These are phyloP conservation scores for Lepisosteus oculatus DNA, from an alignment of 2,113 vertebrate genomes.

Conservation along the genomic window DNA sequence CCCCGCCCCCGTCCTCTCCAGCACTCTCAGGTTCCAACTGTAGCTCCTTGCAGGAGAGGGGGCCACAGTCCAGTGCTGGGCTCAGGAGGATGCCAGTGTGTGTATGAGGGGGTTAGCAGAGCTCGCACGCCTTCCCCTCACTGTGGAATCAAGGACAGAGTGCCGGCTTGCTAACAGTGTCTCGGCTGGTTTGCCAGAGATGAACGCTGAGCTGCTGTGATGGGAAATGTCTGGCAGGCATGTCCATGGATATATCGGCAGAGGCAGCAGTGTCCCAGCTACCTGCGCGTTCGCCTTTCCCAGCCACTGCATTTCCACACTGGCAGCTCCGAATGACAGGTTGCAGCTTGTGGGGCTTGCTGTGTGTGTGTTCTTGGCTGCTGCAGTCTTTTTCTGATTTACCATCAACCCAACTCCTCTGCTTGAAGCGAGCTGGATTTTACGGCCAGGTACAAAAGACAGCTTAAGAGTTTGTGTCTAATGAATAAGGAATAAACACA, in stretches of 20 bases:
- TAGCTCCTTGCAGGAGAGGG: not conserved
- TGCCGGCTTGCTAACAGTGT: too few relatives aligned
- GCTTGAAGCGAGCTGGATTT: too few relatives aligned
- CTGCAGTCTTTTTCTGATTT: too few relatives aligned
- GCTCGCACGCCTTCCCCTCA: too few relatives aligned
- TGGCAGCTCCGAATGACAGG: not conserved
- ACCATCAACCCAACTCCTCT: too few relatives aligned
- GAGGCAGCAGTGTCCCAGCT: constrained; percentile 22
- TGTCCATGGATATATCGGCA: constrained; percentile 17
- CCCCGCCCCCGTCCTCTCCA: constrained; percentile 31
- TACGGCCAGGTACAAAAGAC: too few relatives aligned
- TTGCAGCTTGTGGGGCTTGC: not conserved
- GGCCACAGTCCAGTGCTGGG: too few relatives aligned
- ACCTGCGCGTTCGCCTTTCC: constrained; percentile 9
- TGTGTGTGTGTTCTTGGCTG: not conserved
- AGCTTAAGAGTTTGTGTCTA: too few relatives aligned
- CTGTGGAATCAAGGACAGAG: too few relatives aligned
- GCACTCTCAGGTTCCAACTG: not conserved
- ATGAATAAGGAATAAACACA: too few relatives aligned
- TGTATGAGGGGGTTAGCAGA: not conserved
- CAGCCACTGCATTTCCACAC: not conserved
- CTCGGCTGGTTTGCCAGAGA: constrained; percentile 1
- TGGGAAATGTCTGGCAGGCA: constrained; percentile 21
- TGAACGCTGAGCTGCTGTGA: constrained; percentile 24
- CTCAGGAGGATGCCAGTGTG: too few relatives aligned